Evolutionary conservation across 2,113 vertebrate genomes (phyloP).

Genomic region (Forbesichthys agassizii): DNA sequence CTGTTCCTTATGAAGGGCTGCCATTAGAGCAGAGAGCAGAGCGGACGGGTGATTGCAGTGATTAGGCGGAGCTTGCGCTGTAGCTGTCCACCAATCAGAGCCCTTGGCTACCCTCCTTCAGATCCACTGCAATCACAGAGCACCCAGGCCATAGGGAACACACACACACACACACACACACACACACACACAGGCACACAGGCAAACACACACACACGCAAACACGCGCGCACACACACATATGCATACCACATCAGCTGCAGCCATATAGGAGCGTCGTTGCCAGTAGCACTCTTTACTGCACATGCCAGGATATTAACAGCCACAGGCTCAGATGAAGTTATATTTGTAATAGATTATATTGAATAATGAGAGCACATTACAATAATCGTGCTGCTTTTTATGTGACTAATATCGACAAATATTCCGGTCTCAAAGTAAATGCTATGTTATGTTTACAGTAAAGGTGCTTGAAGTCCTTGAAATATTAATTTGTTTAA

Average conservation of each 20-base stretch:
- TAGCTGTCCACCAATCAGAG: constrained; percentile 73
- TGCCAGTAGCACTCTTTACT: constrained; percentile 26
- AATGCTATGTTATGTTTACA: background rate
- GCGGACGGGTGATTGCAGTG: constrained; percentile 76
- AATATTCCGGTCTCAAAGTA: background rate
- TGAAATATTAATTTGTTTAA: background rate
- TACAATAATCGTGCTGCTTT: background rate
- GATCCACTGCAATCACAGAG: constrained; percentile 69
- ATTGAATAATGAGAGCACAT: background rate
- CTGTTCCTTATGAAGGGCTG: constrained; percentile 75
- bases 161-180: constrained; percentile 1
- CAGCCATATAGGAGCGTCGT: constrained; percentile 26
- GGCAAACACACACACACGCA: constrained; percentile 1
- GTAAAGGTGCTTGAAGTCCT: background rate
- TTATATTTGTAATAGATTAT: background rate
- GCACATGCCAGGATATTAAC: constrained; percentile 18
- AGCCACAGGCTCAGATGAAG: constrained; percentile 3
- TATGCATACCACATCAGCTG: constrained; percentile 11
- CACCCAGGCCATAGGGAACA: constrained; percentile 25
- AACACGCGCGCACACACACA: constrained; percentile 10
- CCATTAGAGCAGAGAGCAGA: constrained; percentile 74
- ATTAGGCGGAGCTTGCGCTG: constrained; percentile 70
- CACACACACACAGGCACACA: constrained; percentile 15
- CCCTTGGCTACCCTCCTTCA: constrained; percentile 54
- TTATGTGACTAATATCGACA: background rate